Evolutionary conservation across 2,113 vertebrate genomes (phyloP).

Genomic region (Bolborhynchus lineola): DNA sequence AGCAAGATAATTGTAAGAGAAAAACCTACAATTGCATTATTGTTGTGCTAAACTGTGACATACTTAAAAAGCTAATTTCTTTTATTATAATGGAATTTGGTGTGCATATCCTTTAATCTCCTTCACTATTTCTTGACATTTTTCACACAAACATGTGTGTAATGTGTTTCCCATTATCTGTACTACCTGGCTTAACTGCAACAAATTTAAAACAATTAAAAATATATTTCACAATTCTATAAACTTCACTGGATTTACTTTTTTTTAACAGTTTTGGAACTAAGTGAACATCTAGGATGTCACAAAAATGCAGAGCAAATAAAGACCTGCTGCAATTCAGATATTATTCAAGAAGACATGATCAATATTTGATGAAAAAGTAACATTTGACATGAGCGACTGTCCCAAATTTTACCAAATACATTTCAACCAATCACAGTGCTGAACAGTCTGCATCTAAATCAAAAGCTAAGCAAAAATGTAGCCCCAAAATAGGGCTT

Average conservation of each 20-base stretch:
- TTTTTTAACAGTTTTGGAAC: neutral
- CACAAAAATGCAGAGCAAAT: neutral
- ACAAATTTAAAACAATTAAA: slow-evolving; percentile 38
- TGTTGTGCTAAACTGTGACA: slow-evolving; percentile 72
- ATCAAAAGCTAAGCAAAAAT: slow-evolving; percentile 26
- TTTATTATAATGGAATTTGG: slow-evolving; percentile 68
- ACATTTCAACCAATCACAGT: slow-evolving; percentile 18
- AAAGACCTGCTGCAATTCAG: neutral
- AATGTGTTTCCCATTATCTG: slow-evolving; percentile 18
- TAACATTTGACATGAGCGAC: slow-evolving; percentile 36
- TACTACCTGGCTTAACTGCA: neutral
- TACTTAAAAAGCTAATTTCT: slow-evolving; percentile 72
- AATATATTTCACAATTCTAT: neutral
- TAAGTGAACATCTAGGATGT: neutral
- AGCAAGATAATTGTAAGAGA: slow-evolving; percentile 67
- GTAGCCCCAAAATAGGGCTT: slow-evolving; percentile 18
- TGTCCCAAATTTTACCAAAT: slow-evolving; percentile 51
- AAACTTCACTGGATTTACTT: neutral
- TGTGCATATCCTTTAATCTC: slow-evolving; percentile 54
- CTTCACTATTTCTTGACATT: slow-evolving; percentile 35
- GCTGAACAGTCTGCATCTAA: slow-evolving; percentile 3
- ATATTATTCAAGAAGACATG: neutral
- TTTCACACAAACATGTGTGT: slow-evolving; percentile 30
- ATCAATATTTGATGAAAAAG: slow-evolving; percentile 60
- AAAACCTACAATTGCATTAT: slow-evolving; percentile 62